Base-by-base conservation (phyloP, 2,888 invertebrate species). In the Epinotia ramella region DNA sequence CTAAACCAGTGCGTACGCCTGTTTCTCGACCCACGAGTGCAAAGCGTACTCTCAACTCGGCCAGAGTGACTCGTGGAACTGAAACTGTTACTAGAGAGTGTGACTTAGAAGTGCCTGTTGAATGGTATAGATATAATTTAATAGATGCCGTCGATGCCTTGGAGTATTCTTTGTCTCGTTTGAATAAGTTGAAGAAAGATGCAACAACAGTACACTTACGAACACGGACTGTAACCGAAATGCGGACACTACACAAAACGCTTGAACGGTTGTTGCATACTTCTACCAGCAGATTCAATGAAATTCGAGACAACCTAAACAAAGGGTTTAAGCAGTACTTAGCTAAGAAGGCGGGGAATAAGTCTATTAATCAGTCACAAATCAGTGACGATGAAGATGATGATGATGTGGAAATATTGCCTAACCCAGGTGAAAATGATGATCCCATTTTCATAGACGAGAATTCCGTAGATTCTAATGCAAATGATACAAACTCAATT, bases 51-150 rank as follows among this genome's bases (percentile, higher is more conserved):
- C 62, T 81, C 7, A 79, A 80, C 62, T 28, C 66, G n/a, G 46
- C 66, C 9, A 81, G 79, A 71, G 66, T 73, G 5, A 77, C 59
- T 12, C 77, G 78, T 60, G 44, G 64, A 16, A 75, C 64, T 5
- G 77, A 79, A 67, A 78, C 73, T 18, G 65, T 80, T 7, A 62
- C 77, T 20, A 85, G 90, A 77, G 83, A 88, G 63, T 87, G 87
- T 77, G 92, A 94, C 81, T 79, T 92, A 57, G 86, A 88, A 77
- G 91, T 92, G 11, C 93, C 94, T 18, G 88, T 94, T 66, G 95
- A 96, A 83, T 96, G 96, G 96, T 96, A 94, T 81, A 92, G 95
- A 76, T 95, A 95, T 80, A 96, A 95, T 78, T 89, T 95, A 46
- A 85, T 95, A 67, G 95, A 95, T 80, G 95, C 95, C 0, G 92